Base-by-base conservation (phyloP, 2,797 vertebrate genomes). In the Natrix natrix region DNA sequence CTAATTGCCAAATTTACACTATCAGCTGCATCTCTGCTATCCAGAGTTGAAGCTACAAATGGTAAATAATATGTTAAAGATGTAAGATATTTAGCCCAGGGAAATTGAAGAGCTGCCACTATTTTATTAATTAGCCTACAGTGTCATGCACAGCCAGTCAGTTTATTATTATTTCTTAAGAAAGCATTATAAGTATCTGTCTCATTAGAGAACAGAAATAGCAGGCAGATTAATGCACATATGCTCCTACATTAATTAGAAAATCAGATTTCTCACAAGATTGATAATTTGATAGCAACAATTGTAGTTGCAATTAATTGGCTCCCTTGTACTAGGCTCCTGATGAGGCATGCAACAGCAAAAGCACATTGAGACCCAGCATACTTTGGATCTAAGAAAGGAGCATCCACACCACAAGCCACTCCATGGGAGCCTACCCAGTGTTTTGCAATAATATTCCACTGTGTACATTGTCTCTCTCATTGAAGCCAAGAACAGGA, bases 221-320 rank as follows among this genome's bases (percentile, higher is more conserved):
- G 93, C 94, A 96, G 95, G 96, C 93, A 95, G 90, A 97, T 97
- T 97, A 97, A 97, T 92, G 95, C 93, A 95, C 95, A 95, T 95
- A 97, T 95, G 96, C 93, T 96, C 92, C 96, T 94, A 95, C 94
- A 96, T 97, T 97, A 97, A 97, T 97, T 97, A 97, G 95, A 97
- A 94, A 97, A 95, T 92, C 94, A 93, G 94, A 96, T 94, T 97
- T 97, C 94, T 92, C 86, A 96, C 93, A 96, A 95, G 94, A 96
- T 86, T 96, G 96, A 96, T 97, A 95, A 97, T 96, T 97, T 96
- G 93, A 95, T 95, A 94, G 88, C 93, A 94, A 96, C 96, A 97
- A 96, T 90, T 95, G 93, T 91, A 94, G 94, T 86, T 94, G 92
- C 94, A 96, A 96, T 96, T 96, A 97, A 96, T 94, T 92, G 93